phyloP scores from a whole-genome alignment of 2,113 vertebrate genomes.

The Scomber scombrus region DNA sequence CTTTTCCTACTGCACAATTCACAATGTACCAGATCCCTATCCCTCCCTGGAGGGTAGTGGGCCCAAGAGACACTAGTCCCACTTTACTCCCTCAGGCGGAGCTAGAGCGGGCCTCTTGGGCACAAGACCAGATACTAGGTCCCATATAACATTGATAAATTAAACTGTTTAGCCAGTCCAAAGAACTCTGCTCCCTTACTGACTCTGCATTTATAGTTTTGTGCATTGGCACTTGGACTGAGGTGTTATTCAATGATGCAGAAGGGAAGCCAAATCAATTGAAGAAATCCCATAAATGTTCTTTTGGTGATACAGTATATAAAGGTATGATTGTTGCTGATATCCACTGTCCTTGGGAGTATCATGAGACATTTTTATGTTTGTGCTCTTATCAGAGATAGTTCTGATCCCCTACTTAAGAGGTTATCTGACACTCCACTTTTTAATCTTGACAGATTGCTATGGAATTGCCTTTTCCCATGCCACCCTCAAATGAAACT shows the following conservation, averaged over 20 bases:
- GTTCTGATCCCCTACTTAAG: constrained; percentile 30
- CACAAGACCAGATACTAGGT: constrained; percentile 6
- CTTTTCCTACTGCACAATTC: constrained; percentile 1
- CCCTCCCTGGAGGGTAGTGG: neutral
- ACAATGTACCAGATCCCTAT: neutral
- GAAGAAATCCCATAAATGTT: constrained; percentile 37
- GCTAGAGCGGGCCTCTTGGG: neutral
- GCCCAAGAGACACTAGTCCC: neutral
- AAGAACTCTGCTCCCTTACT: constrained; percentile 12
- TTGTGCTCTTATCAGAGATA: constrained; percentile 53
- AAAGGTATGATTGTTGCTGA: constrained; percentile 30
- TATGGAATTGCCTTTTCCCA: constrained; percentile 23
- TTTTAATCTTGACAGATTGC: constrained; percentile 52
- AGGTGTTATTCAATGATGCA: constrained; percentile 30
- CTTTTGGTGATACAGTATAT: constrained; percentile 48
- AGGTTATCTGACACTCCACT: constrained; percentile 60
- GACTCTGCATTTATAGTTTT: constrained; percentile 30
- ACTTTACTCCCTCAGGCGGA: neutral
- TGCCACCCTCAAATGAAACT: constrained; percentile 30
- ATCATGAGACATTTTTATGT: constrained; percentile 53
- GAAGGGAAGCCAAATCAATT: constrained; percentile 17
- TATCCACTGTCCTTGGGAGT: constrained; percentile 55
- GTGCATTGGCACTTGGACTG: neutral
- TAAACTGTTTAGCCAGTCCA: constrained; percentile 33
- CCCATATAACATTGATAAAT: constrained; percentile 27